These are phyloP conservation scores for Drosophila anomelani DNA, from an alignment of 2,888 invertebrate species.

Conservation along the genomic window DNA sequence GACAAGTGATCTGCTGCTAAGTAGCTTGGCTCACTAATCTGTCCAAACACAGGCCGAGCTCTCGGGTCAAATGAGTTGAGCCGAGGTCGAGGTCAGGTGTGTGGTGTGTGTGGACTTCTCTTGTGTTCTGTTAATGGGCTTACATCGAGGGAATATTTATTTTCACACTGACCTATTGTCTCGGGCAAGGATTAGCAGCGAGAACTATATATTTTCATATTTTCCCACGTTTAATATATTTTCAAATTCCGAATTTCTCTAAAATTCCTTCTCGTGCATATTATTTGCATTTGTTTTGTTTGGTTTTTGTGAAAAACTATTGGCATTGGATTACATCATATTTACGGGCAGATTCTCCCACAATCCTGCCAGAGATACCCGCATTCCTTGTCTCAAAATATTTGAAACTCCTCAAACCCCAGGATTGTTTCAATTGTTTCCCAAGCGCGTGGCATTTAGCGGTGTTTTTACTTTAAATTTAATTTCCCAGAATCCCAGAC, in stretches of 20 bases:
- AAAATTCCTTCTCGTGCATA: conserved; percentile 51
- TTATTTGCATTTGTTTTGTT: conserved; percentile 54
- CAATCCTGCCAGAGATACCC: conserved; percentile 43
- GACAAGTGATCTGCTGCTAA: conserved; percentile 49
- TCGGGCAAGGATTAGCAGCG: conserved; percentile 39
- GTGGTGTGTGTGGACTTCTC: not conserved
- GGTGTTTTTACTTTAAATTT: not conserved
- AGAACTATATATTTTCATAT: conserved; percentile 38
- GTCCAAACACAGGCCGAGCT: conserved; percentile 40
- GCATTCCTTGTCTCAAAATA: conserved; percentile 25
- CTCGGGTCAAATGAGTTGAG: conserved; percentile 25
- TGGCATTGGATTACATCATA: conserved; percentile 68
- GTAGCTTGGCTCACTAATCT: conserved; percentile 55
- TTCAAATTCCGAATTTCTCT: conserved; percentile 22
- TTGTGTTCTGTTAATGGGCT: conserved; percentile 44
- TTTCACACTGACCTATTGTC: conserved; percentile 44
- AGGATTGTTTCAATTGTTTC: conserved; percentile 16
- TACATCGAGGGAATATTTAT: conserved; percentile 32
- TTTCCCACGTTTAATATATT: conserved; percentile 65
- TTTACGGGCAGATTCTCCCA: conserved; percentile 55
- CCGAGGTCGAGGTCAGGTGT: conserved; percentile 42
- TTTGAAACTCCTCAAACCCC: not conserved
- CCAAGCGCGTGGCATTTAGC: conserved; percentile 40
- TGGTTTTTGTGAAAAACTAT: conserved; percentile 51
- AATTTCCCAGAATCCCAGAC: conserved; percentile 9